Conservation (phyloP, 2,888 invertebrate species). For the Leptopterna dolabrata region DNA sequence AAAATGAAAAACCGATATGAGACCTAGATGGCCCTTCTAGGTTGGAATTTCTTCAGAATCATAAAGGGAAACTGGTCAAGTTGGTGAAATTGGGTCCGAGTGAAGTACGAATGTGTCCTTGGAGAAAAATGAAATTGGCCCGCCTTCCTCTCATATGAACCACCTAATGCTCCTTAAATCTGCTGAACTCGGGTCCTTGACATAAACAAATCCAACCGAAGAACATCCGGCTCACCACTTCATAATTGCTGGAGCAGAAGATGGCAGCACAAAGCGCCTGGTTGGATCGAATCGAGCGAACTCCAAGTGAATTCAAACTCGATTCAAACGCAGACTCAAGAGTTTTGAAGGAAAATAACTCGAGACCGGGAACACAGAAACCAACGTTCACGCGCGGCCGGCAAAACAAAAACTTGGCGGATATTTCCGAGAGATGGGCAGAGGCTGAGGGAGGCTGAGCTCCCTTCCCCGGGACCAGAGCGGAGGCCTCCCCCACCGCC, state of each 20-base stretch:
- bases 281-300: background rate
- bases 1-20: too few relatives aligned
- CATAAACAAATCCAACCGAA: background rate
- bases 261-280: background rate
- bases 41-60: too few relatives aligned
- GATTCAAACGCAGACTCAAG: background rate
- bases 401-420: slow-evolving; percentile 21
- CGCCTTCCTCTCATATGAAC: too few relatives aligned
- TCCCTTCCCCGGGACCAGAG: slow-evolving; percentile 8
- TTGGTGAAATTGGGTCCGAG: too few relatives aligned
- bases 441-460: slow-evolving; percentile 16
- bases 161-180: too few relatives aligned
- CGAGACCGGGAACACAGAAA: background rate
- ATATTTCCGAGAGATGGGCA: background rate
- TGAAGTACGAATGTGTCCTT: too few relatives aligned
- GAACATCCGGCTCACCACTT: background rate
- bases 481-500: background rate
- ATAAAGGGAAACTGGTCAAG: too few relatives aligned
- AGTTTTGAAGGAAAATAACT: too few relatives aligned
- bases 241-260: background rate
- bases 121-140: too few relatives aligned
- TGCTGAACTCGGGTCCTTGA: too few relatives aligned
- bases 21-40: too few relatives aligned
- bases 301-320: background rate
- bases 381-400: slow-evolving; percentile 25